Base-by-base conservation (phyloP, 1,140 invertebrate species). In the Neelides sp. region DNA sequence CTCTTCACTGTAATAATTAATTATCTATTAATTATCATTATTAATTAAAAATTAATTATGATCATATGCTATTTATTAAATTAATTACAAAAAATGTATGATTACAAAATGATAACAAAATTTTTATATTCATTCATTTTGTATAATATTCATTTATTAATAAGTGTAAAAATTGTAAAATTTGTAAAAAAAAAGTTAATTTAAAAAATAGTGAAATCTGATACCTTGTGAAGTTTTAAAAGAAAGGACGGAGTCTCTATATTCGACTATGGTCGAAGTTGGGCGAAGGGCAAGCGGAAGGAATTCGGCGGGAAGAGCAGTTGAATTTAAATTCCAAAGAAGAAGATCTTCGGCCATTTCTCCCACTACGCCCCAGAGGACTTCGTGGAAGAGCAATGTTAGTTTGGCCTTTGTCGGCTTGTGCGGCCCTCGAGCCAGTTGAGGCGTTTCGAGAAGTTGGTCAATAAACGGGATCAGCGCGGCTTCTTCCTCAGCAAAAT, bases 321-420 rank as follows among this genome's bases (percentile, higher is more conserved):
- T 26, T 12, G 28, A 24, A 13, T 49, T 23, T 26, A 45, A 30
- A 49, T 32, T 35, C 57, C 57, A 58, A 17, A 58, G 39, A 23
- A 58, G 30, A 24, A 58, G 46, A 52, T 58, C 57, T 30, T 54
- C 44, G 4, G 49, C 23, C 26, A 39, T 23, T 23, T 58, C 57
- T 1, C 57, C 57, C 17, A 52, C 49, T 4, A 45, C 27, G 10
- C 36, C 49, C 57, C 57, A 58, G 4, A 58, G 22, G 28, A 48
- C 45, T 45, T 58, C 35, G 23, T 53, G 48, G 36, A 54, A 54
- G 32, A n/a, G n/a, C n/a, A n/a, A n/a, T n/a, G n/a, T n/a, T n/a
- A n/a, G n/a, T n/a, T n/a, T n/a, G n/a, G n/a, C n/a, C n/a, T n/a
- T n/a, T n/a, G n/a, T n/a, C n/a, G n/a, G n/a, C n/a, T n/a, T n/a